Conservation (phyloP, 2,888 invertebrate genomes). For the Parthenolecanium corni region DNA sequence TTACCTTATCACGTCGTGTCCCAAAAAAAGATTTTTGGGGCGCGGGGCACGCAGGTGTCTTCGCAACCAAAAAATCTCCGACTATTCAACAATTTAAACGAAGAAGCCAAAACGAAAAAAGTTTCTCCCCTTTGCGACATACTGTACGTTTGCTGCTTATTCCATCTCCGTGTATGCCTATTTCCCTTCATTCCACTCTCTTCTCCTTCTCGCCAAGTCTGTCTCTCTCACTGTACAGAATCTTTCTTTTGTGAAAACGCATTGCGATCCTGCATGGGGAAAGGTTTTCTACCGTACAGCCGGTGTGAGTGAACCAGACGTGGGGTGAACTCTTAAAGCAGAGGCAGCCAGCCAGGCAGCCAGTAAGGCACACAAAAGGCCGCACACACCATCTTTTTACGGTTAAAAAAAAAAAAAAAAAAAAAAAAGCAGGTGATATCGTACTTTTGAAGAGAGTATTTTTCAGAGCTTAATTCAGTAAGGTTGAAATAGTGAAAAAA, state of each 20-base stretch:
- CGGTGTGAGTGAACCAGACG: slow-evolving; percentile 21
- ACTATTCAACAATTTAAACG: slow-evolving; percentile 11
- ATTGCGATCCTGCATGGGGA: not conserved
- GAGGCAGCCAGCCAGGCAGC: not conserved
- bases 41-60: slow-evolving; percentile 10
- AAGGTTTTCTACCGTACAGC: slow-evolving; percentile 11
- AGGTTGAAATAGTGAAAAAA: slow-evolving; percentile 23
- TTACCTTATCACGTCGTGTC: slow-evolving; percentile 17
- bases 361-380: slow-evolving; percentile 1
- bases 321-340: not conserved
- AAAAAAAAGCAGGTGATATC: slow-evolving; percentile 23
- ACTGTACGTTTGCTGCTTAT: not conserved
- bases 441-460: slow-evolving; percentile 19
- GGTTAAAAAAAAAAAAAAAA: not conserved
- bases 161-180: slow-evolving; percentile 1
- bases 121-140: not conserved
- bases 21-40: not conserved
- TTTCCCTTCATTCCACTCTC: slow-evolving; percentile 11
- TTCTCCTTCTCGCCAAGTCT: not conserved
- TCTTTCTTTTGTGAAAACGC: too few relatives aligned
- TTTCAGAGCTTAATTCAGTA: slow-evolving; percentile 23
- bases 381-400: slow-evolving; percentile 1
- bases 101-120: not conserved
- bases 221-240: too few relatives aligned
- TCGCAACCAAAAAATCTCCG: slow-evolving; percentile 6